phyloP scores from a whole-genome alignment of 2,113 vertebrate species.

The Lampris megalopsis region DNA sequence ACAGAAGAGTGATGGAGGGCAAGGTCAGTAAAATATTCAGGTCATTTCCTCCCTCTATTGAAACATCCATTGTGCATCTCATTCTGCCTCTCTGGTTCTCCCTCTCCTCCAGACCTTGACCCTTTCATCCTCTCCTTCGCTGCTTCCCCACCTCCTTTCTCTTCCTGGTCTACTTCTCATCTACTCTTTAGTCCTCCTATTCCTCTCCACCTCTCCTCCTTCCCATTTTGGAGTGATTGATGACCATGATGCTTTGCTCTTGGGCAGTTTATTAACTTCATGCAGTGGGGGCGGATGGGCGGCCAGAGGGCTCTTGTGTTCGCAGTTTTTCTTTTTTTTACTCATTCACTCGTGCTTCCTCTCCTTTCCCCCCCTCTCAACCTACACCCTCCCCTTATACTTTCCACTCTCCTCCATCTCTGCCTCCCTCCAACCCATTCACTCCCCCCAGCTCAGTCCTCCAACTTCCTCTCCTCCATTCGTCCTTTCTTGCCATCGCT shows the following conservation, averaged over 20 bases:
- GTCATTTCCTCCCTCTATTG: constrained; percentile 33
- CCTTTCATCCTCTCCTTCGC: constrained; percentile 38
- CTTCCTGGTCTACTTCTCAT: neutral
- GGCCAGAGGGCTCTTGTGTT: constrained; percentile 22
- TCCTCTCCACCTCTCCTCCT: constrained; percentile 24
- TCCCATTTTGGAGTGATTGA: constrained; percentile 73
- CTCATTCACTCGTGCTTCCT: neutral
- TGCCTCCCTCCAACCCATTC: constrained; percentile 45
- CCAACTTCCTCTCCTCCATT: constrained; percentile 2
- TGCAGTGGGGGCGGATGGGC: constrained; percentile 34
- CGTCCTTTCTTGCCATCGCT: neutral
- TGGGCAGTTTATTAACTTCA: constrained; percentile 75
- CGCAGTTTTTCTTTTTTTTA: constrained; percentile 9
- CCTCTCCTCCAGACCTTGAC: constrained; percentile 58
- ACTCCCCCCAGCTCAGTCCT: neutral
- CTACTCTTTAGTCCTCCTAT: no score
- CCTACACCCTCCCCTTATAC: neutral
- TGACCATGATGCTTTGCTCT: constrained; percentile 68
- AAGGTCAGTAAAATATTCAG: constrained; percentile 55
- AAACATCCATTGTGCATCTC: constrained; percentile 39
- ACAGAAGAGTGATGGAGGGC: constrained; percentile 41
- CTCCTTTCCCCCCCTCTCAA: neutral
- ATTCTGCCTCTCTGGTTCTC: neutral
- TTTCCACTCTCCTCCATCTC: constrained; percentile 4
- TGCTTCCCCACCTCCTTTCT: neutral